A percentile compares a stretch with the other conserved stretches of the same genome.
phyloP scores from a whole-genome alignment of 2,113 vertebrate species.

The Oreochromis niloticus region DNA sequence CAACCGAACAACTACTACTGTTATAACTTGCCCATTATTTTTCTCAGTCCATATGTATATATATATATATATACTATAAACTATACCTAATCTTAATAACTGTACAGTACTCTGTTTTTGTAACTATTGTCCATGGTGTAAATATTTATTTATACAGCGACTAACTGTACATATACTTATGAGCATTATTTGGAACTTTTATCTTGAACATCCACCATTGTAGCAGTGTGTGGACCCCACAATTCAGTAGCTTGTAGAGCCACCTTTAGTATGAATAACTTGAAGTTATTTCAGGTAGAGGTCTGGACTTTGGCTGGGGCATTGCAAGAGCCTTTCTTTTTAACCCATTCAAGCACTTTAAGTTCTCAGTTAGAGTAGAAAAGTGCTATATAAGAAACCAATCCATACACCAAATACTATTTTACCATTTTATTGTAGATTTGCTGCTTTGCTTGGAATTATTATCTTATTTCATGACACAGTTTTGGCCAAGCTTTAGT shows the following conservation, averaged over 20 bases:
- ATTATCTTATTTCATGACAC: background rate
- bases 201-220: background rate
- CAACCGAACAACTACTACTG: fast-evolving
- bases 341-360: background rate
- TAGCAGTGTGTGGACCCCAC: background rate
- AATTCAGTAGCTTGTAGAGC: background rate
- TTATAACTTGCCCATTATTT: background rate
- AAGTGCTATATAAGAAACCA: background rate
- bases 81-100: too few relatives aligned
- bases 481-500: background rate
- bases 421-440: background rate
- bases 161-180: background rate
- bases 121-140: too few relatives aligned
- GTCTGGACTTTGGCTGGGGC: background rate
- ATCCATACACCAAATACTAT: background rate
- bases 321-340: background rate
- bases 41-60: too few relatives aligned
- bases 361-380: background rate
- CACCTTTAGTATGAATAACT: background rate
- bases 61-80: too few relatives aligned
- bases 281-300: background rate
- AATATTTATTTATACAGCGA: background rate
- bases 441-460: background rate
- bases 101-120: too few relatives aligned
- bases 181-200: background rate